A percentile compares a stretch with the other conserved stretches of the same genome.
Evolutionary conservation across 2,113 vertebrate genomes (phyloP).

Genomic region (Acinonyx jubatus): DNA sequence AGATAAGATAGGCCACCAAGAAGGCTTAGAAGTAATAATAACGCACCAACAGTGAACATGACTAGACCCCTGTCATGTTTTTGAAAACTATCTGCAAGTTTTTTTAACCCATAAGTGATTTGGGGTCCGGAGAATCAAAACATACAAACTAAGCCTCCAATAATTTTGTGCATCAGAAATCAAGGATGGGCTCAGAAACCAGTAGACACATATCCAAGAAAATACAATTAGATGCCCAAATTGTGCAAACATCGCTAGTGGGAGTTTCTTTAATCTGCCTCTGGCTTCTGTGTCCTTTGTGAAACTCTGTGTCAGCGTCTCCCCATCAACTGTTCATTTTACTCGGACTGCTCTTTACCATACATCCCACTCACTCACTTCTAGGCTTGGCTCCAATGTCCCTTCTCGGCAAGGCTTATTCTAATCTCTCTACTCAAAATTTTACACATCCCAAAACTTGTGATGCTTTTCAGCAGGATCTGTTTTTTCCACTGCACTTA

Average conservation of each 20-base stretch:
- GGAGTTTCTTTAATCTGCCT: neutral
- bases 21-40: neutral
- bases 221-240: no score
- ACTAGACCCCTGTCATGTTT: neutral
- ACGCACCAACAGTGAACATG: neutral
- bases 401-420: neutral
- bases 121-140: neutral
- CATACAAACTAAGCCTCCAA: neutral
- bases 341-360: rapidly evolving
- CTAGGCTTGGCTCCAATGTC: rapidly evolving
- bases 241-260: neutral
- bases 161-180: neutral
- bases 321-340: neutral
- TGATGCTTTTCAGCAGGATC: neutral
- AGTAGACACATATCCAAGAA: neutral
- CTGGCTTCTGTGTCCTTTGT: neutral
- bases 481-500: neutral
- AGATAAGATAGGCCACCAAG: no score
- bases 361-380: rapidly evolving
- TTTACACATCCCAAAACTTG: neutral
- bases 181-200: neutral
- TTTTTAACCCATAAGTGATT: neutral
- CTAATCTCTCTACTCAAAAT: neutral
- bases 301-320: neutral
- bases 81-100: neutral